Percentiles rank a stretch among this genome's conserved stretches.
Evolutionary conservation across 2,113 vertebrate species (phyloP).

Genomic region (Dromaius novaehollandiae): DNA sequence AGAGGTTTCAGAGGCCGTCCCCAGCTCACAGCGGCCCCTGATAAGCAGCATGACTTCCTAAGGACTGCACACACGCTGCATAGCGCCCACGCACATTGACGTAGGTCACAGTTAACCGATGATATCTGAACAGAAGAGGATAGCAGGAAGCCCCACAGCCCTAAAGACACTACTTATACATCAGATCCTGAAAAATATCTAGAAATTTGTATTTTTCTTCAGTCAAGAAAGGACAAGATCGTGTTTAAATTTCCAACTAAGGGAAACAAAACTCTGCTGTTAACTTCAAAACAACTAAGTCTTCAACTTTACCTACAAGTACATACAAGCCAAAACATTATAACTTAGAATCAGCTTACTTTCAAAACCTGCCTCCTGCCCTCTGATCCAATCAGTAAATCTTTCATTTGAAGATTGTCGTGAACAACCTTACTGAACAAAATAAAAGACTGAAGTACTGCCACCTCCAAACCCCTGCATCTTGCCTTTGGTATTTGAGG

Average conservation of each 20-base stretch:
- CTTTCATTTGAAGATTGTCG: slow-evolving; percentile 37
- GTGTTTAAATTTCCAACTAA: neutral
- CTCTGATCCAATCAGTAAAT: slow-evolving; percentile 36
- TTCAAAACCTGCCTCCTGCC: slow-evolving; percentile 20
- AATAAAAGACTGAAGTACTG: neutral
- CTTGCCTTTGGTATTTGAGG: neutral
- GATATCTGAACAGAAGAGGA: neutral
- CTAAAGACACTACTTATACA: neutral
- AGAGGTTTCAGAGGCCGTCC: neutral
- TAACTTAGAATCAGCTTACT: neutral
- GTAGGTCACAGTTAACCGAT: neutral
- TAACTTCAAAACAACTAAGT: neutral
- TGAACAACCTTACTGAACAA: slow-evolving; percentile 11
- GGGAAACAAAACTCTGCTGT: slow-evolving; percentile 16
- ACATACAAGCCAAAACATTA: neutral
- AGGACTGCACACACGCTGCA: neutral
- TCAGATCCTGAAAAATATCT: neutral
- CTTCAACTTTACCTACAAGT: neutral
- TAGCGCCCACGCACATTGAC: accelerated
- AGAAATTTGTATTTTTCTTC: neutral
- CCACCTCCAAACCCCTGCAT: neutral
- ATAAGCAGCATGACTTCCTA: neutral
- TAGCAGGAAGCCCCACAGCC: neutral
- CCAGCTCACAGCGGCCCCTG: neutral
- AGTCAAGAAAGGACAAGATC: neutral